A percentile compares a stretch with the other conserved stretches of the same genome.
Evolutionary conservation across 2,113 vertebrate genomes (phyloP).

Genomic region (Piaya cayana): DNA sequence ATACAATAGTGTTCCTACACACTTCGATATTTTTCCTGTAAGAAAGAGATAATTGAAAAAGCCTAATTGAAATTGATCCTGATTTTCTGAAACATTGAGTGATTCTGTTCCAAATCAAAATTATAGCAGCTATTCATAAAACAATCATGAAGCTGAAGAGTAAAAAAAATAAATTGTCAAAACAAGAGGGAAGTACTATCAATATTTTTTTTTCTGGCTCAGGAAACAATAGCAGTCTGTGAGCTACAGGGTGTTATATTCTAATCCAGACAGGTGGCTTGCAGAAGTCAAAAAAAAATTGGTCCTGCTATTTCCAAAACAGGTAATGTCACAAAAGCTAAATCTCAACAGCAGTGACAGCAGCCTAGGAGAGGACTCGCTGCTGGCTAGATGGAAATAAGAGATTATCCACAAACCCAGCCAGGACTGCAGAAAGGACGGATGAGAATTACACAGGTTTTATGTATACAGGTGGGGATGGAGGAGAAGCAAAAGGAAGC

Average conservation of each 20-base stretch:
- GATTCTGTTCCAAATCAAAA: neutral
- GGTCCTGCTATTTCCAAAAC: neutral
- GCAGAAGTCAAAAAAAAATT: conserved; percentile 11
- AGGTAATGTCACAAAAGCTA: neutral
- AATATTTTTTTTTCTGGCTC: neutral
- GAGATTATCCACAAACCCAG: neutral
- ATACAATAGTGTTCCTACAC: neutral
- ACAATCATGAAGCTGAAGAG: neutral
- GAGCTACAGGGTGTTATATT: neutral
- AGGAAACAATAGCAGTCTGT: neutral
- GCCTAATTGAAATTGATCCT: conserved; percentile 12
- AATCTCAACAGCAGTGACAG: neutral
- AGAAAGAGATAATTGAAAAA: conserved; percentile 1
- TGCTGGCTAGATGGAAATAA: neutral
- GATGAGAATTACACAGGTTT: neutral
- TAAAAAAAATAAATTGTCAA: neutral
- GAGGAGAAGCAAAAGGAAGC: neutral
- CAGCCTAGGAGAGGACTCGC: neutral
- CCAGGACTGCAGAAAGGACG: neutral
- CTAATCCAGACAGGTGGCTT: neutral
- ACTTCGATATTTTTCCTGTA: neutral
- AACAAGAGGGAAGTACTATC: neutral
- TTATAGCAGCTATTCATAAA: neutral
- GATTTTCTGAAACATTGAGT: conserved; percentile 20
- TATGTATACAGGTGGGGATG: neutral